Base-by-base conservation (phyloP, 2,797 vertebrate genomes). In the Molossus molossus region DNA sequence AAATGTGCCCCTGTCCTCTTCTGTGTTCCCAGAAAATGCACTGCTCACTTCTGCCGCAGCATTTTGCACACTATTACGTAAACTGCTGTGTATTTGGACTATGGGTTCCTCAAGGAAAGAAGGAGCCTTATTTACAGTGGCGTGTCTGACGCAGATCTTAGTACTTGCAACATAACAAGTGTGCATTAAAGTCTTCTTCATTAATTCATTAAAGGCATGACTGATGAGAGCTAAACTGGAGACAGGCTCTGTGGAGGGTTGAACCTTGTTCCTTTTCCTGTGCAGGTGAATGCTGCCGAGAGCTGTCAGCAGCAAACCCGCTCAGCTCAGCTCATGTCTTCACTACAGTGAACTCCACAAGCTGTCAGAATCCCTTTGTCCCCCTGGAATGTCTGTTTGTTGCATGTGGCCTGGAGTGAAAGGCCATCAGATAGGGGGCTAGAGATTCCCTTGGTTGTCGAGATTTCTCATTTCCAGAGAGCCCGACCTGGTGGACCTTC, bases 351-450 rank as follows among this genome's bases (percentile, higher is more conserved):
- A 94, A 75, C 83, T 80, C 69, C 25, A 45, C 33, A 21, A 87
- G 45, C 72, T 95, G 76, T 95, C 93, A 93, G 87, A 80, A 45
- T 33, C 60, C 45, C 79, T 96, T 96, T 93, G 89, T 95, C 94
- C 85, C 60, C 2, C 15, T 91, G 76, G 57, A 81, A 25, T 18
- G 58, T 40, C 33, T 17, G 9, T 95, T 89, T 89, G 55, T 48
- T 79, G 50, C 65, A n/a, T 89, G 69, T 92, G 84, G 60, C 65
- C 83, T 91, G 5, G 62, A 92, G 62, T 84, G 45, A 95, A 89
- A 94, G 21, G 37, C 57, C 25, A n/a, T 57, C 58, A 77, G 76
- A 50, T 55, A 13, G 20, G 90, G 45, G 3, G 23, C 73, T 73
- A 33, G 84, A 85, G 93, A 83, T 21, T 75, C 11, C 10, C 25